Conservation (phyloP, 2,888 invertebrate genomes). For the Pecten maximus region DNA sequence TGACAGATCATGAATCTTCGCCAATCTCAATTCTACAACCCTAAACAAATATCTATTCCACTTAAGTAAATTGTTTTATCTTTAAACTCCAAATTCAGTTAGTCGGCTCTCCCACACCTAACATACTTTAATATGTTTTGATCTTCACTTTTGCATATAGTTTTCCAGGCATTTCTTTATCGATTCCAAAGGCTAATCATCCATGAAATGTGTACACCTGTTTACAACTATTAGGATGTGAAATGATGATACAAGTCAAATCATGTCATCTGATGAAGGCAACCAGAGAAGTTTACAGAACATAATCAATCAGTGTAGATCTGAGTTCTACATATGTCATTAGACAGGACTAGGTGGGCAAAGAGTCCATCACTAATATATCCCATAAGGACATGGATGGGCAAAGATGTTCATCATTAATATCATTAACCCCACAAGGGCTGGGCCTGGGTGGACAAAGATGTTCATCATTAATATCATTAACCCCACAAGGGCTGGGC, state of each 20-base stretch:
- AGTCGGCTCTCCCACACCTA: not conserved
- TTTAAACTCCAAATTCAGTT: not conserved
- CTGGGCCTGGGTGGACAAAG: not conserved
- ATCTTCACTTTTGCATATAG: not conserved
- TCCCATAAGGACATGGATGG: not conserved
- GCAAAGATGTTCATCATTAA: not conserved
- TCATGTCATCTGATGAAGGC: not conserved
- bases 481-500: not conserved
- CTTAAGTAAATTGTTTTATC: not conserved
- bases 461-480: too few species aligned
- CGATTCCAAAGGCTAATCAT: not conserved
- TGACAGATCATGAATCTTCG: not conserved
- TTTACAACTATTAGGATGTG: not conserved
- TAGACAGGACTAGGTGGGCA: too few species aligned
- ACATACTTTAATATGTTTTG: not conserved
- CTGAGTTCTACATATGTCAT: too few species aligned
- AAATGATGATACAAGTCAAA: not conserved
- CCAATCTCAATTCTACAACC: not conserved
- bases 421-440: not conserved
- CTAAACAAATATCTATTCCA: not conserved
- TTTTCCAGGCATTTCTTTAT: not conserved
- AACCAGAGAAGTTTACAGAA: not conserved
- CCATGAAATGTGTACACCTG: not conserved
- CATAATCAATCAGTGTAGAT: not conserved
- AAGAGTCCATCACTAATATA: too few species aligned